Percentiles rank a stretch among this genome's conserved stretches.
Conservation (phyloP, 2,113 vertebrate genomes). For the Otis tarda region DNA sequence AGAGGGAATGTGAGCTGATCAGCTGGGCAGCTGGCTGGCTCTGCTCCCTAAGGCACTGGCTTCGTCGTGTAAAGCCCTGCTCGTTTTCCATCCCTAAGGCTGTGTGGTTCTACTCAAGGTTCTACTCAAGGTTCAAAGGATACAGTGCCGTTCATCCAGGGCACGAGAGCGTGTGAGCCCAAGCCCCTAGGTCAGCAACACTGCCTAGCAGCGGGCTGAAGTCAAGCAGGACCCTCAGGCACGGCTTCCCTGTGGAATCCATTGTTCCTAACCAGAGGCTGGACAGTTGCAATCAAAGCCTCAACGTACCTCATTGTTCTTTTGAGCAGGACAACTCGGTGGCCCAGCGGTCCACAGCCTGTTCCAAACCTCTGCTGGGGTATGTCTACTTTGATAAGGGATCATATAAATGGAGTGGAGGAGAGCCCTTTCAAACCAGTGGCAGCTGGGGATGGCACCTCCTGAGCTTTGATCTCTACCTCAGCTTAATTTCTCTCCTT, state of each 20-base stretch:
- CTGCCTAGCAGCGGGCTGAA: not conserved
- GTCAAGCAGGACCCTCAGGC: not conserved
- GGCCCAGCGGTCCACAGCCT: not conserved
- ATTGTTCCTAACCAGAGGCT: not conserved
- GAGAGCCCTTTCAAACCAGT: not conserved
- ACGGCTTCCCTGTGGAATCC: not conserved
- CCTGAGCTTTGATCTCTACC: not conserved
- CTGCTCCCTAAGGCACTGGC: not conserved
- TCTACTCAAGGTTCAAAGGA: not conserved
- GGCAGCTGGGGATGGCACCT: not conserved
- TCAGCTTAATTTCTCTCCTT: not conserved
- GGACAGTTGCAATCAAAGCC: not conserved
- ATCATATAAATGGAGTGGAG: not conserved
- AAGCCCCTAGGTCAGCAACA: not conserved
- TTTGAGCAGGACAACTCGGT: not conserved
- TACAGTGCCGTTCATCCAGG: not conserved
- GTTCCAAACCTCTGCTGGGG: not conserved
- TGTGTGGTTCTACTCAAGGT: fast-evolving
- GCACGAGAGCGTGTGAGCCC: fast-evolving
- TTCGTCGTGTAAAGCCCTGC: not conserved
- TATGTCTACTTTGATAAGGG: not conserved
- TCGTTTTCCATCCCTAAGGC: fast-evolving
- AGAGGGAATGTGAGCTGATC: not conserved
- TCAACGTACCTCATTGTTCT: not conserved
- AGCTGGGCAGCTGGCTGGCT: not conserved